A percentile compares a stretch with the other conserved stretches of the same genome.
Conservation (phyloP, 1,140 invertebrate species). For the Zaprionus vittiger region DNA sequence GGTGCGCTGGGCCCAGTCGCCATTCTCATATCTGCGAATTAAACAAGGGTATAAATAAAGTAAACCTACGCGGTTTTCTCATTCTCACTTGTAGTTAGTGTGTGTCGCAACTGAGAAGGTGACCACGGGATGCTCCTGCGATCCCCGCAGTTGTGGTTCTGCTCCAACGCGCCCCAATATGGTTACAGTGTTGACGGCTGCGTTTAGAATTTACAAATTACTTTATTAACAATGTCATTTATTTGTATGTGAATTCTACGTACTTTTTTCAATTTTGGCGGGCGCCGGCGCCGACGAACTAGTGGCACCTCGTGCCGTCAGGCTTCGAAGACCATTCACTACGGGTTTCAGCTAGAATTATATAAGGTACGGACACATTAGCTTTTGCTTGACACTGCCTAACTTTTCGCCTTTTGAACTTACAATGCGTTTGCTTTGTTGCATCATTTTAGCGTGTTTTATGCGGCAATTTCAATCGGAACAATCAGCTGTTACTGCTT, state of each 20-base stretch:
- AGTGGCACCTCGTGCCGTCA: conserved; percentile 58
- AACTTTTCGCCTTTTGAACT: background rate
- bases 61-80: background rate
- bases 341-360: conserved; percentile 48
- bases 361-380: background rate
- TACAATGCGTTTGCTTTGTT: conserved; percentile 66
- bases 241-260: conserved; percentile 18
- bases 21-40: conserved; percentile 86
- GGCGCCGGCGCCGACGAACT: conserved; percentile 58
- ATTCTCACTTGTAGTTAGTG: conserved; percentile 89
- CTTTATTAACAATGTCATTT: background rate
- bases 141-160: conserved; percentile 93
- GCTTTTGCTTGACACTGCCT: background rate
- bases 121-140: conserved; percentile 92
- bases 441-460: conserved; percentile 63
- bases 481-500: conserved; percentile 33
- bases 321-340: conserved; percentile 40
- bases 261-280: conserved; percentile 83
- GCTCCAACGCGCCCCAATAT: conserved; percentile 93
- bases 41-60: background rate
- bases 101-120: conserved; percentile 96
- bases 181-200: conserved; percentile 94
- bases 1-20: conserved; percentile 92
- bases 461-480: conserved; percentile 27
- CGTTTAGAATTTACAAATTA: background rate